Evolutionary conservation across 2,113 vertebrate species (phyloP).

Genomic region (Hippoglossus stenolepis): DNA sequence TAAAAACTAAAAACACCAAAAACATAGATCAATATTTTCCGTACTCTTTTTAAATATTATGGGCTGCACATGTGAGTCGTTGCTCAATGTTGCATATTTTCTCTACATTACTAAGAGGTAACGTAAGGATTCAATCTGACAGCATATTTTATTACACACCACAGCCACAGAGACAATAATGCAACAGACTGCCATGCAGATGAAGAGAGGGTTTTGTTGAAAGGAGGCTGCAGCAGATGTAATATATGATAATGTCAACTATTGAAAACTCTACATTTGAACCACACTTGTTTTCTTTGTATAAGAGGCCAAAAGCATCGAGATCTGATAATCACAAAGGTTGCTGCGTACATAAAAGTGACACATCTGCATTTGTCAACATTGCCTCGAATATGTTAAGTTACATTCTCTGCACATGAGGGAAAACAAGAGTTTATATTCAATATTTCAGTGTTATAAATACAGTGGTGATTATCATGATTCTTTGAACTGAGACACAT

Average conservation of each 20-base stretch:
- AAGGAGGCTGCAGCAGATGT: not conserved
- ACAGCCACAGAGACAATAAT: not conserved
- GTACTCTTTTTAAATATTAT: not conserved
- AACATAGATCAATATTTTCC: too few relatives aligned
- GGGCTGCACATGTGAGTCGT: not conserved
- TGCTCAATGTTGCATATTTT: not conserved
- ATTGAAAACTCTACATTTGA: not conserved
- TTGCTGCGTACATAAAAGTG: too few relatives aligned
- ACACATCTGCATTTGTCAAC: not conserved
- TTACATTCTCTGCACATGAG: not conserved
- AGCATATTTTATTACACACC: not conserved
- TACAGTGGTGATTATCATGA: not conserved
- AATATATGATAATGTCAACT: not conserved
- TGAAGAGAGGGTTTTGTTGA: not conserved
- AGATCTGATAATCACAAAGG: not conserved
- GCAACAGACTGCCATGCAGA: not conserved
- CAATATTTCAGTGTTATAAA: not conserved
- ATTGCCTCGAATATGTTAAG: not conserved
- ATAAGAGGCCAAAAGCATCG: not conserved
- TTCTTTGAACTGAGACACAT: not conserved
- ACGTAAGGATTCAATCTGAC: not conserved
- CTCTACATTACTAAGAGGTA: too few relatives aligned
- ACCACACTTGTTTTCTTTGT: too few relatives aligned
- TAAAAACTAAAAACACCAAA: not conserved
- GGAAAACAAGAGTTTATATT: not conserved